Evolutionary conservation across 2,797 vertebrate genomes (phyloP).

Genomic region (Anguilla pacifica): DNA sequence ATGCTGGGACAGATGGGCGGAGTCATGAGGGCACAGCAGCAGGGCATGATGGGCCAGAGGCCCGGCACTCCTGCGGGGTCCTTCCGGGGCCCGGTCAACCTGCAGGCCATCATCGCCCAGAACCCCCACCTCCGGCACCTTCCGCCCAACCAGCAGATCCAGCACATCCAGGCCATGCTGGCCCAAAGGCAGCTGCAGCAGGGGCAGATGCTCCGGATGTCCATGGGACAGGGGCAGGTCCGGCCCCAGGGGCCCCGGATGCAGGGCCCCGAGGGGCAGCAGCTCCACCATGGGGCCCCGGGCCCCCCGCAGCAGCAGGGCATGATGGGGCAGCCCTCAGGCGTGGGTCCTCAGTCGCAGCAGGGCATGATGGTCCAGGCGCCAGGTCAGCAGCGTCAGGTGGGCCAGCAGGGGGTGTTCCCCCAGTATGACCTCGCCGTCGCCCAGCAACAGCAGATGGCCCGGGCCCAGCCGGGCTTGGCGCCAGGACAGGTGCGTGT

Average conservation of each 20-base stretch:
- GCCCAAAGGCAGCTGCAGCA: constrained; percentile 91
- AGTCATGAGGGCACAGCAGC: constrained; percentile 70
- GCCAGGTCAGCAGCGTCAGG: constrained; percentile 22
- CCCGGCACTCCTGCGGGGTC: constrained; percentile 75
- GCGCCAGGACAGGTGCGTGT: constrained; percentile 58
- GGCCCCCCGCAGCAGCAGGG: constrained; percentile 61
- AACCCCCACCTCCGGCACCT: constrained; percentile 92
- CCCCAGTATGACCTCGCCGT: constrained; percentile 45
- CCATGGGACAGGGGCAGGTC: constrained; percentile 71
- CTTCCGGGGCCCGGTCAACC: constrained; percentile 80
- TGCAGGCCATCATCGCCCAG: constrained; percentile 91
- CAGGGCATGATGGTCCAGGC: constrained; percentile 31
- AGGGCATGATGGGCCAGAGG: constrained; percentile 74
- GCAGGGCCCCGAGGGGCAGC: constrained; percentile 59
- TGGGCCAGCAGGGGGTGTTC: constrained; percentile 43
- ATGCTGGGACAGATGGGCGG: constrained; percentile 60
- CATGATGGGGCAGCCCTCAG: constrained; percentile 42
- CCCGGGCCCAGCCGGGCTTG: constrained; percentile 67
- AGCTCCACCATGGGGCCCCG: constrained; percentile 62
- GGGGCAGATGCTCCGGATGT: constrained; percentile 71
- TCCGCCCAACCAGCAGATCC: constrained; percentile 88
- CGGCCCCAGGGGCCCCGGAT: constrained; percentile 41
- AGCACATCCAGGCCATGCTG: constrained; percentile 92
- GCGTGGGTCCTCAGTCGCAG: constrained; percentile 54
- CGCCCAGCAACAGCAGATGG: constrained; percentile 65